A percentile compares a stretch with the other conserved stretches of the same genome.
Evolutionary conservation across 1,140 invertebrate species (phyloP).

Genomic region (Octopus sinensis): DNA sequence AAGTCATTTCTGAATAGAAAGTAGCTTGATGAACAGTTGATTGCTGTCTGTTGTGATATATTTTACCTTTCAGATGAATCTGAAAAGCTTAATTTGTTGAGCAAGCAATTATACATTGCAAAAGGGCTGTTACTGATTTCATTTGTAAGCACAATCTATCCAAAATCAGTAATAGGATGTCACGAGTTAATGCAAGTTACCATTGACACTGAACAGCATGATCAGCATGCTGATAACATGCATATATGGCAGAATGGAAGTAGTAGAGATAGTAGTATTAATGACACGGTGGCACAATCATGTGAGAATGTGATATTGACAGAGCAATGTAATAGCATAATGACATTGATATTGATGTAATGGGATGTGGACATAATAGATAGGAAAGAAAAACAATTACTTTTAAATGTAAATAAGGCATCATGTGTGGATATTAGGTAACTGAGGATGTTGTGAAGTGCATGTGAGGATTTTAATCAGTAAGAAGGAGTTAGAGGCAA

Average conservation of each 20-base stretch:
- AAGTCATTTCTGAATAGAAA: background rate
- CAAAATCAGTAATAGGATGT: background rate
- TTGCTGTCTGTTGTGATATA: background rate
- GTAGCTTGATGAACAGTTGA: slow-evolving; percentile 4
- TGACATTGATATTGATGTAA: no score
- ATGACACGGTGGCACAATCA: no score
- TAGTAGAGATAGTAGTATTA: no score
- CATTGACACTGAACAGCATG: background rate
- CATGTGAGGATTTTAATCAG: no score
- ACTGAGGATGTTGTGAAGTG: no score
- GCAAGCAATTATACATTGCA: background rate
- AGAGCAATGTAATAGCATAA: no score
- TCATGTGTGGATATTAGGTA: no score
- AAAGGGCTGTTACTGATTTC: background rate
- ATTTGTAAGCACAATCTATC: background rate
- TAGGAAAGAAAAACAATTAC: no score
- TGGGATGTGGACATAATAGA: no score
- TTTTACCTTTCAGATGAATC: slow-evolving; percentile 1
- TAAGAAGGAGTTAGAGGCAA: no score
- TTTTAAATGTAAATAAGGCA: no score
- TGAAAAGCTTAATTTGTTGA: slow-evolving; percentile 2
- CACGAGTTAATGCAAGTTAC: background rate
- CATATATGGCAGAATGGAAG: background rate
- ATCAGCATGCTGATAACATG: background rate
- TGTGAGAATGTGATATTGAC: no score